Conservation (phyloP, 2,113 vertebrate genomes). For the Brachyhypopomus occidentalis region DNA sequence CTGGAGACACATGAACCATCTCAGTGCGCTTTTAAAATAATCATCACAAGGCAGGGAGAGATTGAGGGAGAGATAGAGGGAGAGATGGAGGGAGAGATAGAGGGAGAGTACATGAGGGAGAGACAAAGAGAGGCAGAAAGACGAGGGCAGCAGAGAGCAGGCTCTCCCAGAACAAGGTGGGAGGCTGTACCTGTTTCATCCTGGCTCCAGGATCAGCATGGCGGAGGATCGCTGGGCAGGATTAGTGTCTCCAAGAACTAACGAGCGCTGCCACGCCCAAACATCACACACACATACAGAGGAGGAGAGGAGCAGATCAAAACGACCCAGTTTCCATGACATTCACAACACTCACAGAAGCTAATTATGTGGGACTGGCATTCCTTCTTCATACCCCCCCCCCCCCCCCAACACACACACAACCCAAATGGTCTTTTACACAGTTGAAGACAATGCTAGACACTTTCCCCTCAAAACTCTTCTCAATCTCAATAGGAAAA, state of each 20-base stretch:
- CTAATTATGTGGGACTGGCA: slow-evolving; percentile 54
- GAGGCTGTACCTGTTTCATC: slow-evolving; percentile 73
- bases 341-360: slow-evolving; percentile 49
- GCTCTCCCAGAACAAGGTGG: slow-evolving; percentile 67
- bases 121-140: slow-evolving; percentile 57
- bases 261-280: slow-evolving; percentile 60
- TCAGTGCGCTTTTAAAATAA: slow-evolving; percentile 70
- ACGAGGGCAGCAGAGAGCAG: slow-evolving; percentile 51
- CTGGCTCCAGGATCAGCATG: slow-evolving; percentile 65
- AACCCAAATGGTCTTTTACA: slow-evolving; percentile 32
- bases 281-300: slow-evolving; percentile 54
- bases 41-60: slow-evolving; percentile 68
- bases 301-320: slow-evolving; percentile 49
- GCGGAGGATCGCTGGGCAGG: slow-evolving; percentile 69
- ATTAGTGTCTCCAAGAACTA: slow-evolving; percentile 68
- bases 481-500: slow-evolving; percentile 13
- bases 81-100: slow-evolving; percentile 46
- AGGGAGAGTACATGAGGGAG: slow-evolving; percentile 40
- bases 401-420: not conserved
- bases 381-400: slow-evolving; percentile 11
- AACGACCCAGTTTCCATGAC: slow-evolving; percentile 56
- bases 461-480: slow-evolving; percentile 23
- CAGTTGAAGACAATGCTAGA: slow-evolving; percentile 45
- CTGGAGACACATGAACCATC: slow-evolving; percentile 62
- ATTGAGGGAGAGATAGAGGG: slow-evolving; percentile 64